Conservation (phyloP, 2,888 invertebrate genomes). For the Mantis religiosa region DNA sequence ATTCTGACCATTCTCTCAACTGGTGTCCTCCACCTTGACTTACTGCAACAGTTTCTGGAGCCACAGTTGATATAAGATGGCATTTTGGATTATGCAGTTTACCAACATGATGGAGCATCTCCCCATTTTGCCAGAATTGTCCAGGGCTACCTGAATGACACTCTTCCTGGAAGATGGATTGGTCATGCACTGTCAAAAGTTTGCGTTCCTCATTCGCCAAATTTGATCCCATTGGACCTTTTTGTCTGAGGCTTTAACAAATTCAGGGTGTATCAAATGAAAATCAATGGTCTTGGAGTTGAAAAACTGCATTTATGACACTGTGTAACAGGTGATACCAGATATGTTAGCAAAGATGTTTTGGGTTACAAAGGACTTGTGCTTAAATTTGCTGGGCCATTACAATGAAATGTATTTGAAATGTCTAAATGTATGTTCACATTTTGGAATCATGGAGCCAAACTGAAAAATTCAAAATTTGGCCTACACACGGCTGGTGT, state of each 20-base stretch:
- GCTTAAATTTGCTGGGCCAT: background rate
- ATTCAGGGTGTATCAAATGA: background rate
- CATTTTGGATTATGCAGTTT: too few relatives aligned
- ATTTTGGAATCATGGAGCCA: too few relatives aligned
- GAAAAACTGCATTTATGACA: background rate
- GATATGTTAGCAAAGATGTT: background rate
- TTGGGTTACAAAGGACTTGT: background rate
- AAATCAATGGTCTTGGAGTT: background rate
- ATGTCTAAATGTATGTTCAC: background rate
- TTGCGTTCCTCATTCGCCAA: background rate
- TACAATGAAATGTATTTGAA: background rate
- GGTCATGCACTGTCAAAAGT: background rate
- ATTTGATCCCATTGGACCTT: background rate
- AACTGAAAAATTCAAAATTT: too few relatives aligned
- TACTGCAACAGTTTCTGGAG: too few relatives aligned
- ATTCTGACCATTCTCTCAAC: too few relatives aligned
- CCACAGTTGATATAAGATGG: too few relatives aligned
- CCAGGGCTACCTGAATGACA: background rate
- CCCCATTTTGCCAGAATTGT: background rate
- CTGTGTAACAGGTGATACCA: background rate
- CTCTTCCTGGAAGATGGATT: background rate
- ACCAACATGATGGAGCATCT: too few relatives aligned
- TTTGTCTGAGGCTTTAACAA: background rate
- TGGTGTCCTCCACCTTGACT: too few relatives aligned
- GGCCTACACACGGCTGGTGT: too few relatives aligned